phyloP scores from a whole-genome alignment of 2,888 invertebrate species.

The Allolobophora icterica region DNA sequence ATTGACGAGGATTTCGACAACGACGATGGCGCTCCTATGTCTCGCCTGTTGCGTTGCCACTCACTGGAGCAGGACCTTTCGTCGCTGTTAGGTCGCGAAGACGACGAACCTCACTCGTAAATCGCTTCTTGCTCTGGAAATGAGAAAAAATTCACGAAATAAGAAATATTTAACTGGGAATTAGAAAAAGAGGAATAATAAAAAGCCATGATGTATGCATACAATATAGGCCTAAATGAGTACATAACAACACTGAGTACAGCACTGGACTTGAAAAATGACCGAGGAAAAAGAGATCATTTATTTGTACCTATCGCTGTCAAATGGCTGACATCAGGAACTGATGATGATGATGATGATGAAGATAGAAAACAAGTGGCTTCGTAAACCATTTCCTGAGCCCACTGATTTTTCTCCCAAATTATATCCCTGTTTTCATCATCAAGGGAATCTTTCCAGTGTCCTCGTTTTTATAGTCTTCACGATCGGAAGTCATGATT shows the following conservation, averaged over 20 bases:
- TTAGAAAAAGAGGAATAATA: neutral
- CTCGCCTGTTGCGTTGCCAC: neutral
- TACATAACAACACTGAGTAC: neutral
- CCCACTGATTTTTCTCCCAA: too few species aligned
- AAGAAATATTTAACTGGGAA: neutral
- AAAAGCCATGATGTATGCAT: neutral
- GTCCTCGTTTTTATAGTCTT: too few species aligned
- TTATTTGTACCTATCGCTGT: too few species aligned
- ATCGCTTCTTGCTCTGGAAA: constrained; percentile 50
- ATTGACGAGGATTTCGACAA: neutral
- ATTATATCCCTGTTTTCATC: too few species aligned
- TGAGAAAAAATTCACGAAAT: neutral
- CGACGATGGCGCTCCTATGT: neutral
- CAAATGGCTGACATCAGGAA: too few species aligned
- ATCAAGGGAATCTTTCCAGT: too few species aligned
- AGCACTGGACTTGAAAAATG: too few species aligned
- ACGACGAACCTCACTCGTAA: constrained; percentile 50
- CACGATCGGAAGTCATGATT: too few species aligned
- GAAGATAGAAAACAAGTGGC: too few species aligned
- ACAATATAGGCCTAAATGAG: neutral
- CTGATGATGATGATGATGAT: too few species aligned
- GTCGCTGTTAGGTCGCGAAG: constrained; percentile 42
- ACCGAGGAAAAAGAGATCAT: too few species aligned
- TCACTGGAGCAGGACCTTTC: constrained; percentile 9
- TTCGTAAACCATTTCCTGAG: too few species aligned